Evolutionary conservation across 2,113 vertebrate genomes (phyloP), one percentile per base, ranked within the genome.

Genomic region (Bombycilla garrulus): DNA sequence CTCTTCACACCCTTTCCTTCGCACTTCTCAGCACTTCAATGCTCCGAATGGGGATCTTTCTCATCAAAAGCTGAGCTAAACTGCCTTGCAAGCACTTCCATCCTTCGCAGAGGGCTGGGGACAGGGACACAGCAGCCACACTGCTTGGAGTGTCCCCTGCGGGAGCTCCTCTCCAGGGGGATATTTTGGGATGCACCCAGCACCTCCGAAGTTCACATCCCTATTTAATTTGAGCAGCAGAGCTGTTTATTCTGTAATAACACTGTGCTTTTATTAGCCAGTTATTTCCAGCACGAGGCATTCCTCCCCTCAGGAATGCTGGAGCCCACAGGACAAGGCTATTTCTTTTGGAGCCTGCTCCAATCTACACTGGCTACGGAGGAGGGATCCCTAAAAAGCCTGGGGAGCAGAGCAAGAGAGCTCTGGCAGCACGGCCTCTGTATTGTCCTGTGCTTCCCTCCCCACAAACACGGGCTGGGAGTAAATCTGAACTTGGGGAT

Each of bases 41-140:
- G 25, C 53, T 45, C 44, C 35, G 12, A 87, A n/a, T 0, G 0
- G 54, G 13, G 50, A 89, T 36, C 78, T 77, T 45, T 78, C 29
- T 50, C 8, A 54, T 29, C 18, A 50, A 62, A 91, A 66, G 2
- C 33, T 21, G 26, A 54, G 47, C 38, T n/a, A 57, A 73, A 31
- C n/a, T 6, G 21, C 33, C 18, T 56, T 58, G 31, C 0, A 5
- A 72, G 36, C 0, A 0, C 35, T 51, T 29, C 12, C 47, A 29
- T 44, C 54, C 28, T 73, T 57, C 44, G n/a, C 51, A 58, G 60
- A 35, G 38, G 28, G 12, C 57, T 56, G 40, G 18, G 15, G 31
- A 20, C 5, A 16, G 13, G 4, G 5, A 44, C 10, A 3, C 0
- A 0, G 50, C 24, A 71, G 47, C 5, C 31, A 22, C 60, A 1